phyloP scores from a whole-genome alignment of 2,888 invertebrate species.

The Epinotia ramella region DNA sequence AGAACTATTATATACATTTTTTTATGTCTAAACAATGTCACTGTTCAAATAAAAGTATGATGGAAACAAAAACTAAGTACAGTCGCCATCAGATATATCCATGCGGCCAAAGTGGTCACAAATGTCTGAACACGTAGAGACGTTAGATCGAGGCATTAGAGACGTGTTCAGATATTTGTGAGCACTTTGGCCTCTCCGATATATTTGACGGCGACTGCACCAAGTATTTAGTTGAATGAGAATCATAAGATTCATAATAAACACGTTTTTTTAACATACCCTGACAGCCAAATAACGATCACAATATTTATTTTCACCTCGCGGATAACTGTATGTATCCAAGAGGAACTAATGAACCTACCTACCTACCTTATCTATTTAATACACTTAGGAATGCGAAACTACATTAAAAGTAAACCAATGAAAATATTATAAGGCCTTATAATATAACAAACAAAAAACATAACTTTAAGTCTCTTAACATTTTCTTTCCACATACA shows the following conservation, averaged over 20 bases:
- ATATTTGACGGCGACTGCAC: no score
- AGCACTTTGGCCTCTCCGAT: no score
- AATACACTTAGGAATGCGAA: neutral
- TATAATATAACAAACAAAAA: constrained; percentile 17
- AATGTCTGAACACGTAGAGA: no score
- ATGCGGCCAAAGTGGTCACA: no score
- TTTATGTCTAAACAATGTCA: constrained; percentile 1
- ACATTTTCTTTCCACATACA: constrained; percentile 20
- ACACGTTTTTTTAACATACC: neutral
- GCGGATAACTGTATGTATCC: neutral
- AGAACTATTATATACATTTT: constrained; percentile 11
- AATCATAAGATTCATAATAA: neutral
- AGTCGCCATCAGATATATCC: no score
- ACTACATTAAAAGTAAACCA: neutral
- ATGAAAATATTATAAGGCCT: neutral
- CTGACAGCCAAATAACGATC: constrained; percentile 17
- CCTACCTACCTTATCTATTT: neutral
- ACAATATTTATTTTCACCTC: neutral
- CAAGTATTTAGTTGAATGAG: neutral
- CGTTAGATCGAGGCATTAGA: no score
- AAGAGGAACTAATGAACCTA: neutral
- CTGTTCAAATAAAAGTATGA: neutral
- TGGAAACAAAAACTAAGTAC: no score
- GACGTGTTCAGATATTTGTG: no score
- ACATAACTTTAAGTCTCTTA: constrained; percentile 15